phyloP scores from a whole-genome alignment of 2,113 vertebrate genomes.

The Helogale parvula region DNA sequence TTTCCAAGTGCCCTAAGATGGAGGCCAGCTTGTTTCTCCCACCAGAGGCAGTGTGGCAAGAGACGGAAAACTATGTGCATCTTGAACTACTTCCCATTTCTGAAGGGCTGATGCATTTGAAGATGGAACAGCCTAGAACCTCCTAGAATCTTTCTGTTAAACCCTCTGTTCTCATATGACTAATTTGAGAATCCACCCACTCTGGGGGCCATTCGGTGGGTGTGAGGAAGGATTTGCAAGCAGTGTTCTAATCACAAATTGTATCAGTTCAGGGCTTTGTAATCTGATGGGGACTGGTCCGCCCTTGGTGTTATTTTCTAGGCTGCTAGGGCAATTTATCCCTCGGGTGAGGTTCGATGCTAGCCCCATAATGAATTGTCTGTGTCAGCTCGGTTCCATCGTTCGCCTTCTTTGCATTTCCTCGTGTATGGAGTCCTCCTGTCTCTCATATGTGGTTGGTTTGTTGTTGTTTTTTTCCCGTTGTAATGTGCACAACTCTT shows the following conservation, averaged over 20 bases:
- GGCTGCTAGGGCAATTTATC: neutral
- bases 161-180: constrained; percentile 49
- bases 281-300: neutral
- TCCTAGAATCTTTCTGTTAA: neutral
- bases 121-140: neutral
- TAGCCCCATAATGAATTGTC: neutral
- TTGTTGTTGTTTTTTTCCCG: neutral
- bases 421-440: neutral
- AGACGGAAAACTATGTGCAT: neutral
- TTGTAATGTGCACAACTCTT: neutral
- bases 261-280: neutral
- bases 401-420: neutral
- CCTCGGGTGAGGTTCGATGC: neutral
- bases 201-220: neutral
- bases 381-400: neutral
- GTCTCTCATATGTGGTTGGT: neutral
- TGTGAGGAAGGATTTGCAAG: constrained; percentile 42
- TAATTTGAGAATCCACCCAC: constrained; percentile 58
- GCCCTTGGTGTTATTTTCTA: constrained; percentile 5
- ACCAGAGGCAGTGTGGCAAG: neutral
- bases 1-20: neutral
- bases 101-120: neutral
- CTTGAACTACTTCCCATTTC: neutral
- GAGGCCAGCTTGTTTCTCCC: too few species aligned
- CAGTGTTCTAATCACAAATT: neutral